Conservation (phyloP, 1,140 invertebrate species). For the Goniozus legneri region DNA sequence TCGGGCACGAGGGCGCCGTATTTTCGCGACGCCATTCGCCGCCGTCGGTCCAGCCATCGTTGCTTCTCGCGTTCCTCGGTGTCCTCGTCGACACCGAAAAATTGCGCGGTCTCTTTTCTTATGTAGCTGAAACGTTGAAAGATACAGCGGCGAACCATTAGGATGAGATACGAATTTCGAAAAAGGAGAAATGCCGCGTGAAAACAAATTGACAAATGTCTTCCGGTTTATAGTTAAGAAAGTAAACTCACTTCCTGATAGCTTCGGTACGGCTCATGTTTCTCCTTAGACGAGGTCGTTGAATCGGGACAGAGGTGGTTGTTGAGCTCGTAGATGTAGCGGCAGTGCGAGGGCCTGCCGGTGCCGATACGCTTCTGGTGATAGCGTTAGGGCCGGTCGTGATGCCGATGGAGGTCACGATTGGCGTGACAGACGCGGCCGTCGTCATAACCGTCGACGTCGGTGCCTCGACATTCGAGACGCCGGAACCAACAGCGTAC, state of each 20-base stretch:
- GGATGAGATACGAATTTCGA: no score
- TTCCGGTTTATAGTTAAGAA: no score
- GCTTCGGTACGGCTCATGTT: conserved; percentile 47
- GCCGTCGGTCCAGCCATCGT: conserved; percentile 71
- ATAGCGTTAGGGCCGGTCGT: conserved; percentile 26
- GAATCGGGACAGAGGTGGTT: conserved; percentile 41
- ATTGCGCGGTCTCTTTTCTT: conserved; percentile 71
- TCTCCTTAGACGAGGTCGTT: conserved; percentile 41
- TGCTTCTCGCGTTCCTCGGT: conserved; percentile 66
- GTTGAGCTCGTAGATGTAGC: conserved; percentile 29
- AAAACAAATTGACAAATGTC: no score
- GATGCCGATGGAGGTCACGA: conserved; percentile 11
- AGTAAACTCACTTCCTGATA: conserved; percentile 41
- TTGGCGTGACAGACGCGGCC: conserved; percentile 31
- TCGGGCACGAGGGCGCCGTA: conserved; percentile 64
- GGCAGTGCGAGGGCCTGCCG: conserved; percentile 35
- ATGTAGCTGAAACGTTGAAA: no score
- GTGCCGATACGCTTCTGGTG: conserved; percentile 42
- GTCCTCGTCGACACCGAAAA: conserved; percentile 75
- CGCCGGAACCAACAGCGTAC: conserved; percentile 28
- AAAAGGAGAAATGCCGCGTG: no score
- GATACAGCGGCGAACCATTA: no score
- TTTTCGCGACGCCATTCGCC: conserved; percentile 68
- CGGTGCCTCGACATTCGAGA: conserved; percentile 21
- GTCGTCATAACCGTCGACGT: conserved; percentile 39